Evolutionary conservation across 2,113 vertebrate genomes (phyloP), one percentile per base, ranked within the genome.

Genomic region (Lophochroa leadbeateri): DNA sequence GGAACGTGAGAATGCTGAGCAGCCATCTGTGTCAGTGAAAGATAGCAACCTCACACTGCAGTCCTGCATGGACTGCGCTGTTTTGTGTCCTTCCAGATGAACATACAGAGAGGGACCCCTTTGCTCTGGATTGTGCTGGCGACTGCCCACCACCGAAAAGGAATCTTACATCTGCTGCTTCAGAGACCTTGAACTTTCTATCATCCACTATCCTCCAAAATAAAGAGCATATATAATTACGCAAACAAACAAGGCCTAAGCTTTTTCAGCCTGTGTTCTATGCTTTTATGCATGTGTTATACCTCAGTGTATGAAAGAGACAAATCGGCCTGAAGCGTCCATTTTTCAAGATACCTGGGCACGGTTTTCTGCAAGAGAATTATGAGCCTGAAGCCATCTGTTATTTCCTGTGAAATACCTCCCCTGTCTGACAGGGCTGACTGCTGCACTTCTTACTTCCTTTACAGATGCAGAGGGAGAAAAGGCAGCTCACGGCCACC

Each of bases 381-480:
- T 58, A 53, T 3, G 27, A 96, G 44, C 77, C 75, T 52, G 71
- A 88, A 96, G 82, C 82, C 8, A 8, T 86, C 71, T 92, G 84
- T 68, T 94, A 39, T 84, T 95, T 94, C 82, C 90, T 90, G 46
- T 83, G 87, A 93, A 95, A 81, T 96, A 85, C 92, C 76, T 95
- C 70, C 81, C 81, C 88, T 90, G 79, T 82, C 87, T 91, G 64
- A 92, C 63, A 7, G 82, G 77, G 67, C 86, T 88, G 89, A 63
- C 81, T 94, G 86, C 65, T 88, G 82, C 57, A 69, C 58, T 94
- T 96, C 92, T 94, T 63, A 53, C 47, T 95, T 94, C 86, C 87
- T 94, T 88, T 91, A 43, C 47, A 78, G 15, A 87, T 2, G 33
- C 39, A 60, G 50, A 63, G 23, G 3, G 50, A 81, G 10, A 76